These are phyloP conservation scores for Poeciliopsis gracilis DNA, from an alignment of 2,797 vertebrate species.

Conservation along the genomic window DNA sequence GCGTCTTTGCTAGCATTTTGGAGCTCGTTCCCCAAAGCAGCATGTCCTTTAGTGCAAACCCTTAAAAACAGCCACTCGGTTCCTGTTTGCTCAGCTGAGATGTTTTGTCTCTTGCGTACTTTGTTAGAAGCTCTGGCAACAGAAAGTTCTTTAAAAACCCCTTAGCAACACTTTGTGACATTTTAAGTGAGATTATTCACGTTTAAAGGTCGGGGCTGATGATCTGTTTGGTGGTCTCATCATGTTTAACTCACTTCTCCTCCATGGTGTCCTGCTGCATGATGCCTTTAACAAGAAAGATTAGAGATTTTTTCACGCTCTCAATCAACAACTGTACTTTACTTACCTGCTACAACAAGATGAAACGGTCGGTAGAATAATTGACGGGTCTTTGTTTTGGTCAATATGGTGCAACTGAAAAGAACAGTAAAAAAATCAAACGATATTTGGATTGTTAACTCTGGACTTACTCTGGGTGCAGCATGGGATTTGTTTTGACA, in stretches of 20 bases:
- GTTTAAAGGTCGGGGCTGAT: conserved; percentile 47
- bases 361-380: accelerated
- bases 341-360: background rate
- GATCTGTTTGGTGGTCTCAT: background rate
- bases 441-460: background rate
- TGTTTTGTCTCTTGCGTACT: conserved; percentile 31
- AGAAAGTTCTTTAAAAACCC: conserved; percentile 48
- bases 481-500: conserved; percentile 29
- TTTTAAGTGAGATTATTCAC: conserved; percentile 66
- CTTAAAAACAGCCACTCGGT: conserved; percentile 37
- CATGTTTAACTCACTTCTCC: background rate
- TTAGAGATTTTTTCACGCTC: background rate
- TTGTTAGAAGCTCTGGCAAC: conserved; percentile 39
- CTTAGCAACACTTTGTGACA: conserved; percentile 47
- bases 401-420: background rate
- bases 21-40: conserved; percentile 55
- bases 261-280: background rate
- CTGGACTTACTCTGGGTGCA: conserved; percentile 1
- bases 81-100: conserved; percentile 37
- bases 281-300: background rate
- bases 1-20: conserved; percentile 63
- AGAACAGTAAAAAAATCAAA: background rate
- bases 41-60: conserved; percentile 49
- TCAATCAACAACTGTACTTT: background rate
- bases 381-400: background rate